A percentile compares a stretch with the other conserved stretches of the same genome.
phyloP scores from a whole-genome alignment of 2,113 vertebrate species.

The Ailurus styani region DNA sequence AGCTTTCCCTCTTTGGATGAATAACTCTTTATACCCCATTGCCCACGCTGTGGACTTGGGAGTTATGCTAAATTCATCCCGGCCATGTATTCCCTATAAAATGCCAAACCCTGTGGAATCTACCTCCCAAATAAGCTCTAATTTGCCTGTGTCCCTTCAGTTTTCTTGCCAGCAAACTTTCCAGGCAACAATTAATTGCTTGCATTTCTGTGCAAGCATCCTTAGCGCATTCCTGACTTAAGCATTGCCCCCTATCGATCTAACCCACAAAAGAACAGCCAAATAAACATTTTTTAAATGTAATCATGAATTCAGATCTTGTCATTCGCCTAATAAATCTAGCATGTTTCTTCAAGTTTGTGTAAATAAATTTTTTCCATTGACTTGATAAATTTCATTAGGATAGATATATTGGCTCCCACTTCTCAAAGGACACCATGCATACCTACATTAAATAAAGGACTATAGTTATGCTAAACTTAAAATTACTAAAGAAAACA shows the following conservation, averaged over 20 bases:
- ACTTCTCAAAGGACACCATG: background rate
- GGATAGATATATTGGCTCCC: background rate
- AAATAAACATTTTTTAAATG: background rate
- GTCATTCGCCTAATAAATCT: background rate
- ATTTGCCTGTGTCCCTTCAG: background rate
- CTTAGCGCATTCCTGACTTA: background rate
- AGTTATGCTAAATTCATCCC: background rate
- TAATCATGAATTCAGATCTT: constrained; percentile 13
- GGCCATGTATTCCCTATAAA: background rate
- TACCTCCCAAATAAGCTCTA: background rate
- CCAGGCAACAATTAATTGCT: background rate
- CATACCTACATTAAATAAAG: background rate
- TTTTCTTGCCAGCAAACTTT: background rate
- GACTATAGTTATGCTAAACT: background rate
- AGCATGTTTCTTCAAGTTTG: background rate
- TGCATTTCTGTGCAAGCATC: background rate
- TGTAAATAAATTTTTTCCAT: background rate
- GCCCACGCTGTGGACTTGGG: background rate
- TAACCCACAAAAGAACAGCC: background rate
- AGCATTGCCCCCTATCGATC: background rate
- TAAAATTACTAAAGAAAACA: background rate
- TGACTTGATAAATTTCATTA: background rate
- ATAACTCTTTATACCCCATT: background rate
- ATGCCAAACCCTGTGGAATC: background rate
- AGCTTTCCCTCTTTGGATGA: background rate